Evolutionary conservation across 2,113 vertebrate genomes (phyloP).

Genomic region (Gambusia holbrooki): DNA sequence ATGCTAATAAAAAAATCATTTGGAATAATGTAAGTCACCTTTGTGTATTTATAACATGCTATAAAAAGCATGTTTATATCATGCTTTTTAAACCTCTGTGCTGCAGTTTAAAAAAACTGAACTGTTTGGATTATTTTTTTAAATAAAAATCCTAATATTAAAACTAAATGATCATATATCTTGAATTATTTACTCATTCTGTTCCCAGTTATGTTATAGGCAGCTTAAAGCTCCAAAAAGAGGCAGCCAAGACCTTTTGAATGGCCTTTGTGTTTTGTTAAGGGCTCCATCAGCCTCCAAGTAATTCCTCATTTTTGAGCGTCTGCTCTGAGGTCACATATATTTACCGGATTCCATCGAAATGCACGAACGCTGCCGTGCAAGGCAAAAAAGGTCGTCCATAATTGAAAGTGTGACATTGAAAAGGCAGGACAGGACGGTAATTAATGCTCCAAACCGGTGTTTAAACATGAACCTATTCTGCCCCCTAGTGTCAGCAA

Average conservation of each 20-base stretch:
- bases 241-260: slow-evolving; percentile 8
- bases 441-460: neutral
- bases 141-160: neutral
- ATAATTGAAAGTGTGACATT: slow-evolving; percentile 68
- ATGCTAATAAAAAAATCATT: too few relatives aligned
- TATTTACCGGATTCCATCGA: slow-evolving; percentile 53
- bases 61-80: too few relatives aligned
- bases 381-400: slow-evolving; percentile 51
- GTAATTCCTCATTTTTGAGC: neutral
- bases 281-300: slow-evolving; percentile 1
- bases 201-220: neutral
- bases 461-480: slow-evolving; percentile 25
- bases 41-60: too few relatives aligned
- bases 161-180: neutral
- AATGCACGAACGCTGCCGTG: slow-evolving; percentile 50
- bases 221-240: neutral
- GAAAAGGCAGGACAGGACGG: slow-evolving; percentile 40
- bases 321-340: slow-evolving; percentile 26
- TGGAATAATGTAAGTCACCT: too few relatives aligned
- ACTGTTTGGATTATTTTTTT: neutral
- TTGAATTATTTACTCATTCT: neutral
- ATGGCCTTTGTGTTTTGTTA: neutral
- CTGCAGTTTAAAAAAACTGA: too few relatives aligned
- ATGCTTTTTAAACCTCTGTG: too few relatives aligned
- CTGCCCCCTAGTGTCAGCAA: slow-evolving; percentile 68